Evolutionary conservation across 2,888 invertebrate genomes (phyloP).

Genomic region (Xestia xanthographa): DNA sequence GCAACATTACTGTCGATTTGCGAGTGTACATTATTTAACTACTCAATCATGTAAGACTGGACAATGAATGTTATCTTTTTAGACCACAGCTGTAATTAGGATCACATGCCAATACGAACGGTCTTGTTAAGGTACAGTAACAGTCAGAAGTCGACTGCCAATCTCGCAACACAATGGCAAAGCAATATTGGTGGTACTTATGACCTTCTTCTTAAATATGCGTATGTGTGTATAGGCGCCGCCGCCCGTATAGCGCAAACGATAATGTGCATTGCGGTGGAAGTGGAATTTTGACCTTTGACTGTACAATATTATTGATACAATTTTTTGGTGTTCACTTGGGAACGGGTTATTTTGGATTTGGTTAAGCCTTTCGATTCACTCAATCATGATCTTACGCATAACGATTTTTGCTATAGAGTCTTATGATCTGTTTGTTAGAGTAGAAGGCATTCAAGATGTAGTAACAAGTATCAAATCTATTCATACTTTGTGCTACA

Average conservation of each 20-base stretch:
- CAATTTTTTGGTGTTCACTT: conserved; percentile 26
- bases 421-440: background rate
- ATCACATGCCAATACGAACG: conserved; percentile 66
- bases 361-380: conserved; percentile 1
- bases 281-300: too few species aligned
- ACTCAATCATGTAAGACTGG: conserved; percentile 70
- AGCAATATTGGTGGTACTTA: too few species aligned
- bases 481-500: conserved; percentile 8
- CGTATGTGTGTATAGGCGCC: too few species aligned
- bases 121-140: conserved; percentile 43
- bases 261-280: too few species aligned
- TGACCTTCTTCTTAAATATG: too few species aligned
- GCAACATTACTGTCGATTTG: conserved; percentile 70
- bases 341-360: background rate
- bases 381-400: background rate
- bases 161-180: too few species aligned
- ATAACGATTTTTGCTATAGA: background rate
- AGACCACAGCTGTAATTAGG: conserved; percentile 74
- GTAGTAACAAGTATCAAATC: background rate
- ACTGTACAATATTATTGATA: conserved; percentile 41
- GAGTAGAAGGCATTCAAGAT: conserved; percentile 10
- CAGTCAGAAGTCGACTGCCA: too few species aligned
- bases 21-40: conserved; percentile 60
- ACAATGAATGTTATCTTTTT: conserved; percentile 73
- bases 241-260: too few species aligned